Conservation (phyloP, 2,797 vertebrate species). For the Aeoliscus strigatus region DNA sequence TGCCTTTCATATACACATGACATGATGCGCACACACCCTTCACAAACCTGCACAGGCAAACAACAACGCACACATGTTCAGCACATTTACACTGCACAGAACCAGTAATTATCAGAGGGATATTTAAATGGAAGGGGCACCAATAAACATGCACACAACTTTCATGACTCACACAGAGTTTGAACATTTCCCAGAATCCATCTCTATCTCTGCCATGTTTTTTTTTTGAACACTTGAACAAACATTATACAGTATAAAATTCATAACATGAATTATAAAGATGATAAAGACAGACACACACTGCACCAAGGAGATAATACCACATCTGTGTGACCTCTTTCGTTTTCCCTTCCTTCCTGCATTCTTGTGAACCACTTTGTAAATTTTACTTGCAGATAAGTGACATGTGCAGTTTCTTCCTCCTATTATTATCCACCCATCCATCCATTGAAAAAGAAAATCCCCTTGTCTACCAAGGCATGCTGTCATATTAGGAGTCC, state of each 20-base stretch:
- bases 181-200: no score
- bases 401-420: conserved; percentile 27
- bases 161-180: no score
- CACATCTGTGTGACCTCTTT: conserved; percentile 5
- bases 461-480: conserved; percentile 47
- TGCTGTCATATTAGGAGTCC: conserved; percentile 59
- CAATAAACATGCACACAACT: not conserved
- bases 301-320: no score
- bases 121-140: no score
- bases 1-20: conserved; percentile 15
- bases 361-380: conserved; percentile 21
- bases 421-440: conserved; percentile 50
- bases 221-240: no score
- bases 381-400: conserved; percentile 39
- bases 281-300: no score
- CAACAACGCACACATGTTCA: not conserved
- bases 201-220: no score
- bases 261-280: no score
- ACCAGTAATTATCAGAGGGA: no score
- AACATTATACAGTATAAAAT: no score
- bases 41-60: not conserved
- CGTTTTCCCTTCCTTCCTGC: conserved; percentile 9
- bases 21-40: conserved; percentile 12
- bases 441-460: conserved; percentile 53
- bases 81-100: not conserved